Conservation (phyloP, 2,797 vertebrate species). For the Pelodytes ibericus region DNA sequence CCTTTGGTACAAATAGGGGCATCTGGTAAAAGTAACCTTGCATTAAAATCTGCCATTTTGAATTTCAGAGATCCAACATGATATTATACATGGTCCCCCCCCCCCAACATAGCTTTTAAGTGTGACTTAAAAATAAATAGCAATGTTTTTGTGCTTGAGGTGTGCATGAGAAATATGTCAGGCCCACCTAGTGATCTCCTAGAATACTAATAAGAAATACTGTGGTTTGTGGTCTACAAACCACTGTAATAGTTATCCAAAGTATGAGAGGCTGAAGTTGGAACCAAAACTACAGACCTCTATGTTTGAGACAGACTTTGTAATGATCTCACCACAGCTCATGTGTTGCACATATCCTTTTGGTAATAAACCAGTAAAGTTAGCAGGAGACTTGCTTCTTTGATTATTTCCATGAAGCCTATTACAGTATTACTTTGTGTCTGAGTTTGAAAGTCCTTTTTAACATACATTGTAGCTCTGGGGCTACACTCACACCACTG, state of each 20-base stretch:
- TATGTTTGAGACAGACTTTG: slow-evolving; percentile 34
- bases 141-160: no score
- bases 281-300: slow-evolving; percentile 28
- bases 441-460: not conserved
- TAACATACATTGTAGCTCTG: not conserved
- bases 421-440: slow-evolving; percentile 9
- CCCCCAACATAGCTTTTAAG: no score
- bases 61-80: not conserved
- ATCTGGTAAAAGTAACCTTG: not conserved
- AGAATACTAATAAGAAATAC: not conserved
- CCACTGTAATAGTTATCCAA: slow-evolving; percentile 20
- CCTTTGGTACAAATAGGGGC: not conserved
- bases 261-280: slow-evolving; percentile 43
- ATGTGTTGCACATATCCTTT: slow-evolving; percentile 8
- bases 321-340: not conserved
- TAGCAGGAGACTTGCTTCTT: slow-evolving; percentile 8
- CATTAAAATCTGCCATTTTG: not conserved
- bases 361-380: slow-evolving; percentile 25
- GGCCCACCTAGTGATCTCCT: no score
- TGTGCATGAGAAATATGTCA: no score
- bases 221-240: slow-evolving; percentile 14
- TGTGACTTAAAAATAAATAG: no score
- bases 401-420: slow-evolving; percentile 24
- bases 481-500: not conserved
- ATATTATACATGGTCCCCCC: not conserved